Base-by-base conservation (phyloP, 2,888 invertebrate species). In the Allolobophora icterica region DNA sequence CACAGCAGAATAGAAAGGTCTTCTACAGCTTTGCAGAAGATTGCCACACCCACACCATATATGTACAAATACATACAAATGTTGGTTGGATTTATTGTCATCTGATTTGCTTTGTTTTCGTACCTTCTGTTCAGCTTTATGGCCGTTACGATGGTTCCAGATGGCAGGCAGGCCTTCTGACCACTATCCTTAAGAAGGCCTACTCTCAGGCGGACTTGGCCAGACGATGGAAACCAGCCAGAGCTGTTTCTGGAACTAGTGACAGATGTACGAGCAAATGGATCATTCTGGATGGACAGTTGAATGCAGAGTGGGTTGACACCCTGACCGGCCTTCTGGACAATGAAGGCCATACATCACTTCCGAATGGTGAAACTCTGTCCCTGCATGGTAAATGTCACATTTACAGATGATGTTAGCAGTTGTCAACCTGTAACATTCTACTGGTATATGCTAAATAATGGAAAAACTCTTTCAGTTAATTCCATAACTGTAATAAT, bases 261-360 rank as follows among this genome's bases (percentile, higher is more conserved):
- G 17, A 87, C 19, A 35, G 34, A 0, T n/a, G 87, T 21, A 87
- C 87, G 3, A 87, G 87, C 87, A 87, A 87, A 71, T 95, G 95
- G 95, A 92, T 95, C 34, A 93, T 95, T 1, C 91, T 95, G 91
- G 95, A 95, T 92, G 95, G 95, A 2, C 93, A 93, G 45, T 92
- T 95, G 40, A 93, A 94, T 90, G 93, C 94, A 0, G 92, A 91
- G 15, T 95, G 95, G 95, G 94, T 94, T 8, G 95, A 95, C 90
- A 93, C 93, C 45, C 92, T 95, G 89, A 94, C 94, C 92, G 94
- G 94, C 0, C 91, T 95, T 89, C 92, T 95, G 91, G 95, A 94
- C 91, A 92, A 93, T 33, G 93, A 94, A 90, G 93, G 92, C 83
- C 93, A 93, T 35, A 91, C 95, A 35, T 93, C 94, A 0, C 92